Evolutionary conservation across 2,113 vertebrate species (phyloP).

Genomic region (Typhlomys cinereus): DNA sequence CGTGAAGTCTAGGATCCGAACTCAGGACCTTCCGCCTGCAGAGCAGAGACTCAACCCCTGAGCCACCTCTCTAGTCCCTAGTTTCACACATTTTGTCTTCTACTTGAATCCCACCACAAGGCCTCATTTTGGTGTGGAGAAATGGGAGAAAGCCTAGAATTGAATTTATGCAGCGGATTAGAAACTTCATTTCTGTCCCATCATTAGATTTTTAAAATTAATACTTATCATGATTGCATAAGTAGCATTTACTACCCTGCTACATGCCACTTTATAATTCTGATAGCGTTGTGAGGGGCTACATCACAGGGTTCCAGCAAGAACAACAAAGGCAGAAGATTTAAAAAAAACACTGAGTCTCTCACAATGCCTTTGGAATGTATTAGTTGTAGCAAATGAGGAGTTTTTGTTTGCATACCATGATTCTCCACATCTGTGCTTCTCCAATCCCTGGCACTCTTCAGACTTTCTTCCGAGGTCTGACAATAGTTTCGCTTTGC

Average conservation of each 20-base stretch:
- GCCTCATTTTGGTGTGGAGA: not conserved
- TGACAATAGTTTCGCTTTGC: not conserved
- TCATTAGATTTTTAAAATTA: not conserved
- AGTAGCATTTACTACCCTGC: not conserved
- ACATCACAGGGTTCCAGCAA: conserved; percentile 27
- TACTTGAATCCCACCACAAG: not conserved
- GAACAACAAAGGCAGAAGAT: conserved; percentile 18
- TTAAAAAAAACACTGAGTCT: not conserved
- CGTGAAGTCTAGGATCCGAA: too few species aligned
- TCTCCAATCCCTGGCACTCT: not conserved
- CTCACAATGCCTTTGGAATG: not conserved
- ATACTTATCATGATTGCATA: not conserved
- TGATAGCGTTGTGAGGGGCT: not conserved
- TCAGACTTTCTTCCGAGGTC: not conserved
- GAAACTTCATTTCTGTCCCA: not conserved
- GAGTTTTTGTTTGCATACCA: conserved; percentile 6
- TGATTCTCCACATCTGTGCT: not conserved
- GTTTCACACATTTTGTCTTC: not conserved
- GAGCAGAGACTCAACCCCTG: too few species aligned
- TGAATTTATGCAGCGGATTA: not conserved
- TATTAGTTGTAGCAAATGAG: conserved; percentile 4
- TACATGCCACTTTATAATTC: not conserved
- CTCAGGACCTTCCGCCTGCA: too few species aligned
- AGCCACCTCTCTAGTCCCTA: too few species aligned
- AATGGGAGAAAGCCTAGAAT: not conserved